Evolutionary conservation across 2,113 vertebrate genomes (phyloP).

Genomic region (Sminthopsis crassicaudata): DNA sequence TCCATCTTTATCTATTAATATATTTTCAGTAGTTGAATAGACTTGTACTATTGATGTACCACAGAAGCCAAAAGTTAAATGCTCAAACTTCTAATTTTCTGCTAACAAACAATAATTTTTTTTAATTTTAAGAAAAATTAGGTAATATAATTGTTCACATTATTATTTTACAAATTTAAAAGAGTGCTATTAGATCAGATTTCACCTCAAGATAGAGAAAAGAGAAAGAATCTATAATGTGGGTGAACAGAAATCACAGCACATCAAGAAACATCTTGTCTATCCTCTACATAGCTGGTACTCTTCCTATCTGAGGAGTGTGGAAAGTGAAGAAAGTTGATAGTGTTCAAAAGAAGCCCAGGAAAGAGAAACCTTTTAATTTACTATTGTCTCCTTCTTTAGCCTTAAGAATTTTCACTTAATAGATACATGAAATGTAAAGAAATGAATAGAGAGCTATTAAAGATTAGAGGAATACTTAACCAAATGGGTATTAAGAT

Average conservation of each 20-base stretch:
- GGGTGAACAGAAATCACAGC: not conserved
- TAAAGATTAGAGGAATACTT: constrained; percentile 64
- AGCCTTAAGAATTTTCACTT: constrained; percentile 36
- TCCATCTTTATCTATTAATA: not conserved
- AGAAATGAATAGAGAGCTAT: constrained; percentile 54
- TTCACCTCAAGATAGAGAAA: not conserved
- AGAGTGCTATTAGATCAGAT: not conserved
- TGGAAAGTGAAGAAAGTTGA: not conserved
- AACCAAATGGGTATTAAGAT: constrained; percentile 66
- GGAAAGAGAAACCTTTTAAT: not conserved
- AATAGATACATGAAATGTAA: constrained; percentile 36
- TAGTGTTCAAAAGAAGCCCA: not conserved
- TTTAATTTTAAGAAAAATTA: not conserved
- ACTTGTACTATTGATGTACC: not conserved
- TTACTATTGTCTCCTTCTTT: constrained; percentile 50
- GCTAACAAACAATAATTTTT: not conserved
- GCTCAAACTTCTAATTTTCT: not conserved
- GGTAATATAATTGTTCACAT: not conserved
- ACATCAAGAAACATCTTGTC: not conserved
- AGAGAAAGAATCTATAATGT: not conserved
- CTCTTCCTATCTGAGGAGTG: not conserved
- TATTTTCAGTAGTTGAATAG: not conserved
- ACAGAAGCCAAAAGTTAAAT: not conserved
- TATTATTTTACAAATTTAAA: not conserved
- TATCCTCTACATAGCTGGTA: not conserved